A percentile compares a stretch with the other conserved stretches of the same genome.
phyloP scores from a whole-genome alignment of 1,140 invertebrate species.

The Sarcophaga bullata region DNA sequence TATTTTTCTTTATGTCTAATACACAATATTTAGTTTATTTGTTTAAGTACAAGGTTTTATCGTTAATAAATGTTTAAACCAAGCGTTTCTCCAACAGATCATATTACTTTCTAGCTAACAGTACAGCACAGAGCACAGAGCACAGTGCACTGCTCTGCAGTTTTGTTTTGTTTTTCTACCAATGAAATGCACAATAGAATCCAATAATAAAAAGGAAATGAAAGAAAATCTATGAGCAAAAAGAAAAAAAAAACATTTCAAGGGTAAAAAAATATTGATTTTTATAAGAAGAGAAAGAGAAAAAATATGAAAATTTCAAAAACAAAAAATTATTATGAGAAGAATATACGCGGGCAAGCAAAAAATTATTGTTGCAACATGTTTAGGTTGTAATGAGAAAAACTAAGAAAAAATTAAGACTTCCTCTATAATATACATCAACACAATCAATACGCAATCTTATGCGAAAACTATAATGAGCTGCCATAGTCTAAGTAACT shows the following conservation, averaged over 20 bases:
- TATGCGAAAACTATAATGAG: too few species aligned
- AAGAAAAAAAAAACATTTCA: not conserved
- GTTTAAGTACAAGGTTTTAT: slow-evolving; percentile 1
- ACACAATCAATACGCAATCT: too few species aligned
- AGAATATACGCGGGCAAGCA: too few species aligned
- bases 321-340: too few species aligned
- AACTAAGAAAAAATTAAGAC: too few species aligned
- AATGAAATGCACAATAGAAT: not conserved
- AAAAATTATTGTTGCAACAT: too few species aligned
- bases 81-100: slow-evolving; percentile 8
- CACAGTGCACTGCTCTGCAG: not conserved
- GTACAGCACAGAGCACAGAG: not conserved
- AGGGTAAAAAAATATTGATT: slow-evolving; percentile 8
- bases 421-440: too few species aligned
- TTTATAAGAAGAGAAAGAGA: too few species aligned
- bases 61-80: not conserved
- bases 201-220: not conserved
- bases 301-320: too few species aligned
- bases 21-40: slow-evolving; percentile 10
- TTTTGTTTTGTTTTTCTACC: not conserved
- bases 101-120: slow-evolving; percentile 15
- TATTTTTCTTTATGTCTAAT: not conserved
- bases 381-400: too few species aligned
- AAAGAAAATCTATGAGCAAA: too few species aligned
- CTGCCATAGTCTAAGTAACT: too few species aligned